A percentile compares a stretch with the other conserved stretches of the same genome.
These are phyloP conservation scores for Chroicocephalus ridibundus DNA, from an alignment of 2,113 vertebrate species.

Conservation along the genomic window DNA sequence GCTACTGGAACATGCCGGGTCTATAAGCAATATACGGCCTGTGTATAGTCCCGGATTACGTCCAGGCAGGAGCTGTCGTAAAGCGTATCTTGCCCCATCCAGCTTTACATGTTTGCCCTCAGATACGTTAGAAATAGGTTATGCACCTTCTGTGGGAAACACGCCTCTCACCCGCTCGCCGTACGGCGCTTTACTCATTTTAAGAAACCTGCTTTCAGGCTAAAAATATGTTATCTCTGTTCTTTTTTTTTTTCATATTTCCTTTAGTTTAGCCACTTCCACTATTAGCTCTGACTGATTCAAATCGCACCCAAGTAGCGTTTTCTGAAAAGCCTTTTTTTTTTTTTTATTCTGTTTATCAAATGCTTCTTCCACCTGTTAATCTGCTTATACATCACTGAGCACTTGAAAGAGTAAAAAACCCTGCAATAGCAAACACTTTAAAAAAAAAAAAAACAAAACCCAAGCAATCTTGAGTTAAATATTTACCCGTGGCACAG, in stretches of 20 bases:
- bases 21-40: fast-evolving
- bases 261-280: not conserved
- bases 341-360: not conserved
- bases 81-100: not conserved
- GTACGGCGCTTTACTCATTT: fast-evolving
- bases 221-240: not conserved
- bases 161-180: fast-evolving
- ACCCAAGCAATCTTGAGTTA: not conserved
- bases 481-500: not conserved
- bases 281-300: not conserved
- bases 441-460: no score
- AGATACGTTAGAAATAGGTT: fast-evolving
- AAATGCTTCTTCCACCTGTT: not conserved
- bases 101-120: not conserved
- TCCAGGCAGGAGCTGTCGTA: not conserved
- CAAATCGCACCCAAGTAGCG: fast-evolving
- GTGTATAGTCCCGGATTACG: fast-evolving
- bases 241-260: not conserved
- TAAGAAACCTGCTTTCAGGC: not conserved
- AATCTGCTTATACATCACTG: not conserved
- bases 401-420: not conserved
- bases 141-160: not conserved
- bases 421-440: not conserved
- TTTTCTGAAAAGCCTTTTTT: not conserved
- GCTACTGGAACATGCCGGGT: not conserved